Evolutionary conservation across 2,113 vertebrate species (phyloP).

Genomic region (Labeo catla): DNA sequence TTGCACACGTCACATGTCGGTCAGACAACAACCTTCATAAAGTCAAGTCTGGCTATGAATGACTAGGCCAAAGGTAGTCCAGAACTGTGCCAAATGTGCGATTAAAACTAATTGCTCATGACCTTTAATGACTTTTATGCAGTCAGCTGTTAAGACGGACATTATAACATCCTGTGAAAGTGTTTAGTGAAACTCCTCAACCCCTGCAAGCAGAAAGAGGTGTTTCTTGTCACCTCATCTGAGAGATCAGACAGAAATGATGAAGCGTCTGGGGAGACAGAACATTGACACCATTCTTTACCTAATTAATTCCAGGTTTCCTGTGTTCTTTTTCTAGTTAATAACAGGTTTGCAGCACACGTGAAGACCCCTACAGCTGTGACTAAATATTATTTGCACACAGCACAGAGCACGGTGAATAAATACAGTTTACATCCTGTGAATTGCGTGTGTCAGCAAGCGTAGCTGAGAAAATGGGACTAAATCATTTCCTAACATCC

Average conservation of each 20-base stretch:
- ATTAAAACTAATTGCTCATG: conserved; percentile 56
- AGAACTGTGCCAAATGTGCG: conserved; percentile 45
- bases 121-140: conserved; percentile 44
- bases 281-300: conserved; percentile 67
- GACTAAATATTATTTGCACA: conserved; percentile 38
- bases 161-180: not conserved
- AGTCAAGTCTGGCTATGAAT: not conserved
- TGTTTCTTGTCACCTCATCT: conserved; percentile 6
- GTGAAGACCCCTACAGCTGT: conserved; percentile 59
- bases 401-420: not conserved
- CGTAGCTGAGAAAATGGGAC: not conserved
- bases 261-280: conserved; percentile 64
- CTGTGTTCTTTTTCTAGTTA: conserved; percentile 74
- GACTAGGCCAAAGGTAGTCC: conserved; percentile 26
- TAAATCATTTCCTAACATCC: conserved; percentile 19
- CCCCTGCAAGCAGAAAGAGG: conserved; percentile 4
- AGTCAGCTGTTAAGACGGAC: conserved; percentile 23
- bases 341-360: conserved; percentile 71
- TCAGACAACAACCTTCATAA: not conserved
- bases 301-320: conserved; percentile 73
- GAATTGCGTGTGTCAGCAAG: conserved; percentile 8
- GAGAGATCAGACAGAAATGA: conserved; percentile 16
- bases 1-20: not conserved
- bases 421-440: conserved; percentile 30
- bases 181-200: not conserved